phyloP scores from a whole-genome alignment of 2,888 invertebrate species.

The Eristalis intricaria region DNA sequence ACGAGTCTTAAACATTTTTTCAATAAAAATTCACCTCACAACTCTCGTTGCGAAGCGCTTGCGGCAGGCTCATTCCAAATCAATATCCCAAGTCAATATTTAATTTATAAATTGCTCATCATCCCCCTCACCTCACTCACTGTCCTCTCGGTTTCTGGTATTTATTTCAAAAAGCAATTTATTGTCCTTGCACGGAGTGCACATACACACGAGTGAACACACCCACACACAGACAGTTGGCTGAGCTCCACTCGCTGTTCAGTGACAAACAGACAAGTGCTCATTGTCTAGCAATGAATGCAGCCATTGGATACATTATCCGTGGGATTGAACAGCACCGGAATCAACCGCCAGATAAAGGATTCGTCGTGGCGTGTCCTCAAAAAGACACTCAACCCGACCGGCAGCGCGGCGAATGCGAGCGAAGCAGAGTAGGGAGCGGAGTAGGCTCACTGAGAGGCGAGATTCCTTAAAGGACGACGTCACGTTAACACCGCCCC shows the following conservation, averaged over 20 bases:
- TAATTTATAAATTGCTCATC: conserved; percentile 44
- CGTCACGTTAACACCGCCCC: background rate
- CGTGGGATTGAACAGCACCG: background rate
- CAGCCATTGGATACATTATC: conserved; percentile 30
- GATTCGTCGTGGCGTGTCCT: conserved; percentile 27
- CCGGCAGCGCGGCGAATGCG: conserved; percentile 59
- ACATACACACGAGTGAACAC: background rate
- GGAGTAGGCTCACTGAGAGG: too few relatives aligned
- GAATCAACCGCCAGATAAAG: conserved; percentile 34
- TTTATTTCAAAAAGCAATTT: conserved; percentile 65
- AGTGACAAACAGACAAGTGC: conserved; percentile 15
- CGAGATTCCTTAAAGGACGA: background rate
- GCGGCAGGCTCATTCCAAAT: conserved; percentile 29
- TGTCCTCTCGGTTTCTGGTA: background rate
- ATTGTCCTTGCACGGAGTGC: conserved; percentile 44
- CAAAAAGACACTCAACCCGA: conserved; percentile 39
- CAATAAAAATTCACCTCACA: background rate
- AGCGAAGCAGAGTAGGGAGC: background rate
- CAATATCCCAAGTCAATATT: conserved; percentile 61
- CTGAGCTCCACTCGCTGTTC: conserved; percentile 9
- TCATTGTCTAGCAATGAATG: conserved; percentile 42
- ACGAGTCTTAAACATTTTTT: too few relatives aligned
- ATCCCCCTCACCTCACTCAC: background rate
- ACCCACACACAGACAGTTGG: background rate
- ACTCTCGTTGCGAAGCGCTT: background rate